Percentiles rank a stretch among this genome's conserved stretches.
These are phyloP conservation scores for Percopsis omiscomaycus DNA, from an alignment of 2,797 vertebrate species.

Conservation along the genomic window DNA sequence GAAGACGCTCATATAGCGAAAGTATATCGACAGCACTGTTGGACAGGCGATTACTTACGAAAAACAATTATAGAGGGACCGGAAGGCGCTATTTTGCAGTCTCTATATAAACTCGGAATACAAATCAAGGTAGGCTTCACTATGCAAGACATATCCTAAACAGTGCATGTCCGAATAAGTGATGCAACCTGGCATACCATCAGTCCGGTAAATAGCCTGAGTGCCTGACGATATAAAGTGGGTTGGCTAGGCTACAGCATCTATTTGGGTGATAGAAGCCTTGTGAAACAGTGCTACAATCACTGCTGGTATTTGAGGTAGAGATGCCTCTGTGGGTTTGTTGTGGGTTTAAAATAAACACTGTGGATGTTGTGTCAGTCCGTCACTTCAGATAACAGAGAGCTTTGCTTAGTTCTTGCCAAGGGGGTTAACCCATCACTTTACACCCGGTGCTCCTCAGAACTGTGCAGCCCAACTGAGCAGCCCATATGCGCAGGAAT, in stretches of 20 bases:
- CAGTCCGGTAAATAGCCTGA: neutral
- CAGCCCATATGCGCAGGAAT: slow-evolving; percentile 34
- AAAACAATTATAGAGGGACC: slow-evolving; percentile 38
- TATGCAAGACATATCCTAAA: slow-evolving; percentile 27
- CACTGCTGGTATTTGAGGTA: slow-evolving; percentile 7
- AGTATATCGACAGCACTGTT: slow-evolving; percentile 9
- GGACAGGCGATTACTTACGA: slow-evolving; percentile 17
- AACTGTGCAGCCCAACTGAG: slow-evolving; percentile 32
- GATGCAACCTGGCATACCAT: slow-evolving; percentile 11
- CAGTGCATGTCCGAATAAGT: slow-evolving; percentile 14
- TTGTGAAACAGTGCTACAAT: neutral
- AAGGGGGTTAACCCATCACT: slow-evolving; percentile 6
- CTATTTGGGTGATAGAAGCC: neutral
- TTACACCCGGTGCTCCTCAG: slow-evolving; percentile 12
- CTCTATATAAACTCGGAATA: slow-evolving; percentile 48
- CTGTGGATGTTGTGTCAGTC: slow-evolving; percentile 5
- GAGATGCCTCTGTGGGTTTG: neutral
- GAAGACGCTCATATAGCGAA: slow-evolving; percentile 21
- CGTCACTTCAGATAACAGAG: slow-evolving; percentile 17
- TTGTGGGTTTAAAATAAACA: neutral
- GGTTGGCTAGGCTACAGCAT: neutral
- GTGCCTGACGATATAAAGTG: neutral
- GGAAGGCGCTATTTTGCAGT: slow-evolving; percentile 44
- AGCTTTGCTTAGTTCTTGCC: slow-evolving; percentile 1
- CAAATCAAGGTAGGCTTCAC: slow-evolving; percentile 71